Evolutionary conservation across 2,797 vertebrate species (phyloP), one percentile per base, ranked within the genome.

Genomic region (Pristis pectinata): DNA sequence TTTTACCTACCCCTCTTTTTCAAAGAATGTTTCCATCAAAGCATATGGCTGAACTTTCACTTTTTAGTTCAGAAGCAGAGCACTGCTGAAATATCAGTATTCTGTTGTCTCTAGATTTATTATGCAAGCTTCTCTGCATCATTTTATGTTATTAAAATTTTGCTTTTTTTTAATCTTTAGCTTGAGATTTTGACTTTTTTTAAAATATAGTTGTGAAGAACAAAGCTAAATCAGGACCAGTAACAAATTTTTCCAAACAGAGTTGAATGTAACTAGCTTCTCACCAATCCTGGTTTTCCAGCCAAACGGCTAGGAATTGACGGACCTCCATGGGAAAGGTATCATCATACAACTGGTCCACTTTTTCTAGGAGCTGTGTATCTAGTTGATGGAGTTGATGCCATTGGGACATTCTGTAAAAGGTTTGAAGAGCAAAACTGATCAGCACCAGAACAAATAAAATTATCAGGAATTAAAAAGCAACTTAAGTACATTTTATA

Each of bases 301-400:
- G 98, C 98, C 99, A 99, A 95, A 96, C 96, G 82, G 99, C 98
- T 95, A 99, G 96, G n/a, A 98, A 97, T 95, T 99, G 98, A 1
- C 99, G 96, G 95, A 99, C 97, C 97, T 99, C 99, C 99, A 99
- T 99, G 59, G 99, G 99, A 96, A 99, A 99, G 95, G 98, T 99
- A 95, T 99, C 98, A 95, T 99, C 98, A 0, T 99, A 99, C 96
- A 99, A 98, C 94, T 98, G 98, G 96, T 99, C 98, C 95, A 99
- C 98, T 95, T 99, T 98, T 95, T 99, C 99, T 96, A 99, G 97
- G 96, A 98, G 98, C 96, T 98, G 98, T 95, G 98, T 98, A 96
- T 99, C 98, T 96, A 99, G 96, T 96, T 99, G 98, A 96, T 99
- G 99, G 95, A 99, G 98, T 96, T 99, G 98, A 96, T 98, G 98